These are phyloP conservation scores for Gallinago paraguaiae DNA, from an alignment of 2,113 vertebrate species.

Conservation along the genomic window DNA sequence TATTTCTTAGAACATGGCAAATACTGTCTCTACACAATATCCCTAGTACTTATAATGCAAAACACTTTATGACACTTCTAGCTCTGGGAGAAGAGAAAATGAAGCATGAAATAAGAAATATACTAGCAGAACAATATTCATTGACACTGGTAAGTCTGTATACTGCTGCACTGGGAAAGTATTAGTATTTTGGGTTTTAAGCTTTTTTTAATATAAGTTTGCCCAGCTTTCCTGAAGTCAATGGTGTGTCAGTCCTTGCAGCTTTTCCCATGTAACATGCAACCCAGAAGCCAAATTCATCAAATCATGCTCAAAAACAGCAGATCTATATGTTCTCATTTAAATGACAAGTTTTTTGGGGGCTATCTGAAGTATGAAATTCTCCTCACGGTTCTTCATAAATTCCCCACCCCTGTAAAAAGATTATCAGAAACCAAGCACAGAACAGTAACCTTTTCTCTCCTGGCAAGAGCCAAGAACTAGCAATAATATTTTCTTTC, in stretches of 20 bases:
- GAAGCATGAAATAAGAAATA: slow-evolving; percentile 78
- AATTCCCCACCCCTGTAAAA: not conserved
- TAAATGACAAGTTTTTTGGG: not conserved
- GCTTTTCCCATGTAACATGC: not conserved
- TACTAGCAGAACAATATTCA: slow-evolving; percentile 73
- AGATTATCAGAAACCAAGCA: not conserved
- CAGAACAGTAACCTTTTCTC: not conserved
- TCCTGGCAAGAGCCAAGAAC: not conserved
- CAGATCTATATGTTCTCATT: not conserved
- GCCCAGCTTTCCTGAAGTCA: not conserved
- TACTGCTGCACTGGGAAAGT: not conserved
- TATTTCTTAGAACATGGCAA: slow-evolving; percentile 42
- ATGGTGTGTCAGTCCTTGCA: not conserved
- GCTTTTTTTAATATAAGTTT: not conserved
- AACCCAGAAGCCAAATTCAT: not conserved
- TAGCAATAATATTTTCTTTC: not conserved
- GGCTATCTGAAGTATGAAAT: not conserved
- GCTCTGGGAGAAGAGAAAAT: slow-evolving; percentile 69
- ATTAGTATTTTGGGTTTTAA: not conserved
- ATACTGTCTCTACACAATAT: slow-evolving; percentile 60
- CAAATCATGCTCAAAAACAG: not conserved
- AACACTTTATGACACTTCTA: slow-evolving; percentile 67
- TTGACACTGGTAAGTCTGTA: slow-evolving; percentile 56
- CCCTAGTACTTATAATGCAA: slow-evolving; percentile 63
- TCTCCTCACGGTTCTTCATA: not conserved